Evolutionary conservation across 2,888 invertebrate species (phyloP).

Genomic region (Seladonia tumulorum): DNA sequence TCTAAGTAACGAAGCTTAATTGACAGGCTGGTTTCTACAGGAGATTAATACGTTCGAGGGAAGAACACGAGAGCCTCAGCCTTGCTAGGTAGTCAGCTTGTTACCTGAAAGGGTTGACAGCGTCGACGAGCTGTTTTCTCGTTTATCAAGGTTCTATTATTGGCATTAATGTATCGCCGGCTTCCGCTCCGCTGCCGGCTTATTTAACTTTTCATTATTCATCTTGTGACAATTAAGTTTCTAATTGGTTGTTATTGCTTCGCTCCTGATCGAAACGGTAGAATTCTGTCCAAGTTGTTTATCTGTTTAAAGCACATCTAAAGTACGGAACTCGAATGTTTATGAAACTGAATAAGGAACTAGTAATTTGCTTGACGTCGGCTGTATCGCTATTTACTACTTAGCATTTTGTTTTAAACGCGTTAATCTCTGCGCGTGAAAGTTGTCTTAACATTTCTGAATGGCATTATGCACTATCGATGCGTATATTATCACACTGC

Average conservation of each 20-base stretch:
- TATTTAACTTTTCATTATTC: neutral
- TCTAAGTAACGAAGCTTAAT: slow-evolving; percentile 41
- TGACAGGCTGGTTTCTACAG: slow-evolving; percentile 9
- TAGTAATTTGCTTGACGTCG: too few relatives aligned
- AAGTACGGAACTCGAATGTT: neutral
- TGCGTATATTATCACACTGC: too few relatives aligned
- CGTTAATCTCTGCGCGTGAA: too few relatives aligned
- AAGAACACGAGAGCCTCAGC: neutral
- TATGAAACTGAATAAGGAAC: too few relatives aligned
- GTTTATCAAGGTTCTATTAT: slow-evolving; percentile 3
- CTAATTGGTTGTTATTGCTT: neutral
- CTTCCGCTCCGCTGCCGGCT: neutral
- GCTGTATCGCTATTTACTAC: too few relatives aligned
- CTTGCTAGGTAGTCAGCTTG: slow-evolving; percentile 7
- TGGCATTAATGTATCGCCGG: neutral
- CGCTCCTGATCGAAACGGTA: neutral
- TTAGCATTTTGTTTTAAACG: too few relatives aligned
- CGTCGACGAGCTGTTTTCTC: neutral
- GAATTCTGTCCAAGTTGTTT: neutral
- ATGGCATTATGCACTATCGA: too few relatives aligned
- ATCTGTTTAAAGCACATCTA: neutral
- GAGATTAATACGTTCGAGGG: slow-evolving; percentile 24
- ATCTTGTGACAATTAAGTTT: neutral
- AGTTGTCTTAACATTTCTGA: too few relatives aligned
- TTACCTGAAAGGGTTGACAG: slow-evolving; percentile 17